Conservation (phyloP, 1,140 invertebrate species). For the Nephotettix cincticeps region DNA sequence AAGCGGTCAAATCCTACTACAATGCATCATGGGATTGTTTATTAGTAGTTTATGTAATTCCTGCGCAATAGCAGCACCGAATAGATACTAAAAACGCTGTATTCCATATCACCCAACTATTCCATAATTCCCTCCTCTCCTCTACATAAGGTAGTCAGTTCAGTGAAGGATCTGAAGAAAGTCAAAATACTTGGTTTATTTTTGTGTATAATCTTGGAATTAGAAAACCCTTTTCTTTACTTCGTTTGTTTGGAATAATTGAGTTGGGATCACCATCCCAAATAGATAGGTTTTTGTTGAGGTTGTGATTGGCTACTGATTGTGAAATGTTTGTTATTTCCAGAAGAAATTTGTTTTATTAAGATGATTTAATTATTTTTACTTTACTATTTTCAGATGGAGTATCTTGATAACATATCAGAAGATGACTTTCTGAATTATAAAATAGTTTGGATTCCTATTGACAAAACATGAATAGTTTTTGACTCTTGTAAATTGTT, state of each 20-base stretch:
- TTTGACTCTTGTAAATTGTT: background rate
- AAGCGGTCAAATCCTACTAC: no score
- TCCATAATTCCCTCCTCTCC: no score
- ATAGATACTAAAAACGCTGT: no score
- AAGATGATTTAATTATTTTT: background rate
- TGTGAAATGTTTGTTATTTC: background rate
- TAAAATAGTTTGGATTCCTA: conserved; percentile 23
- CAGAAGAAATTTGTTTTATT: background rate
- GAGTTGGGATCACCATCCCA: no score
- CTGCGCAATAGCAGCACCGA: no score
- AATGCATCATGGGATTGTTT: no score
- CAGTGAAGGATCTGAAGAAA: no score
- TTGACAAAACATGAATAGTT: conserved; percentile 1
- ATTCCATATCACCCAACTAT: no score
- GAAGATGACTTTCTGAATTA: conserved; percentile 23
- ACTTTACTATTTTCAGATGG: conserved; percentile 32
- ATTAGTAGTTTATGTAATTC: no score
- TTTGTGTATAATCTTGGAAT: background rate
- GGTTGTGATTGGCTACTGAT: background rate
- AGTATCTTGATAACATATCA: conserved; percentile 5
- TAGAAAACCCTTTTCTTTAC: background rate
- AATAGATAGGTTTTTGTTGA: background rate
- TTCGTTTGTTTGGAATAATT: background rate
- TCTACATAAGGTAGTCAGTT: no score
- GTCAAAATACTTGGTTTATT: no score